These are phyloP conservation scores for Polydesmus complanatus DNA, from an alignment of 2,888 invertebrate genomes.

Conservation along the genomic window DNA sequence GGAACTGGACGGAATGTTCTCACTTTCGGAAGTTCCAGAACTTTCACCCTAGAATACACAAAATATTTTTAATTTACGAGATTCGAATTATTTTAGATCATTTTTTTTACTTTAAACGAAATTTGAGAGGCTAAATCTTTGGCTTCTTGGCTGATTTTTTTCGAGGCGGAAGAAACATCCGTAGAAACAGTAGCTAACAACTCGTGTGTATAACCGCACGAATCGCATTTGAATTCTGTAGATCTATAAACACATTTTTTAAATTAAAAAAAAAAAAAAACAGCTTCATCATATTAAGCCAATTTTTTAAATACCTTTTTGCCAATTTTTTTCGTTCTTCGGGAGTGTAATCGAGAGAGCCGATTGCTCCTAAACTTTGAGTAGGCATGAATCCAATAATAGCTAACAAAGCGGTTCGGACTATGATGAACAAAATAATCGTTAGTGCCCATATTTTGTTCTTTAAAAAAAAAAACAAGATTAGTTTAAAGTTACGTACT, in stretches of 20 bases:
- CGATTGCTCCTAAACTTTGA: constrained; percentile 75
- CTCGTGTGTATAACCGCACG: constrained; percentile 50
- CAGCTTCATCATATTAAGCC: neutral
- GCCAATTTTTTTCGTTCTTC: constrained; percentile 69
- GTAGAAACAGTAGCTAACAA: constrained; percentile 26
- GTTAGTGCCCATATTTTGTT: neutral
- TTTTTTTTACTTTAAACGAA: constrained; percentile 20
- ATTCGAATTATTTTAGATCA: neutral
- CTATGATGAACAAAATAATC: constrained; percentile 26
- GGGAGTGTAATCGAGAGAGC: constrained; percentile 74
- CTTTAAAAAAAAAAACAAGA: neutral
- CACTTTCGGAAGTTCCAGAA: too few species aligned
- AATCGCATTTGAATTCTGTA: constrained; percentile 45
- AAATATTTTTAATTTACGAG: neutral
- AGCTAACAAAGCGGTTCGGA: constrained; percentile 78
- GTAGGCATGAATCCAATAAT: constrained; percentile 91
- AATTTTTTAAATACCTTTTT: constrained; percentile 41
- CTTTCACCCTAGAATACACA: neutral
- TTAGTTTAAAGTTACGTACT: constrained; percentile 34
- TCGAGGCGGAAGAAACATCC: neutral
- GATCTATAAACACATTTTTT: constrained; percentile 35
- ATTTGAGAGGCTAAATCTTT: constrained; percentile 34
- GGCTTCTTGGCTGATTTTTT: constrained; percentile 30
- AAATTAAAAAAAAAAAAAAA: neutral
- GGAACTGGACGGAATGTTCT: neutral